Evolutionary conservation across 2,888 invertebrate genomes (phyloP), one percentile per base, ranked within the genome.

Genomic region (Zele albiditarsus): DNA sequence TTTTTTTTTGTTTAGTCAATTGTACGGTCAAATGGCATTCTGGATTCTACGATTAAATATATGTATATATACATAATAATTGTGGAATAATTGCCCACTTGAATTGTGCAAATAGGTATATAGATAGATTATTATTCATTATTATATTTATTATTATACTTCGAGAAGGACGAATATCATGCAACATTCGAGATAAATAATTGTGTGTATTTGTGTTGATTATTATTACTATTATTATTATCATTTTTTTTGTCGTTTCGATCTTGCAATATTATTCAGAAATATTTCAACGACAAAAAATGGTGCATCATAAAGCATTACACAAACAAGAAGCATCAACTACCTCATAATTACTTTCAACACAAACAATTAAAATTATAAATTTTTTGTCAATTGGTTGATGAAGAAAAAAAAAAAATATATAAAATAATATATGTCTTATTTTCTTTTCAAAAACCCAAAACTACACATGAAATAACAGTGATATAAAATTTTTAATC

Each of bases 11-110:
- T 65, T 65, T 16, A 63, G 71, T 71, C 46, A 65, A 38, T 49
- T 71, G 63, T 31, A 63, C 31, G 42, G 27, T 66, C 49, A 20
- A 20, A 58, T 33, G 73, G 66, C 67, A 73, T 73, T 73, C 67
- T 67, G 73, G 49, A 38, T 46, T 38, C 67, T 60, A 73, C 28
- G 60, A 28, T 68, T 63, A 67, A 67, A 67, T 60, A 60, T 14
- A 63, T 63, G 20, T 63, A 31, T 63, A 31, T 63, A 5, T 63
- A 63, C 33, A 33, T 28, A 23, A 63, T 23, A 20, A 63, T 23
- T 31, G 31, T 62, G n/a, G 8, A 28, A 14, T 28, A 60, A 27
- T 60, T 60, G 25, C n/a, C 3, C 62, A 33, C 16, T 31, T 31
- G 1, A 63, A 12, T n/a, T 63, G 33, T 33, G 33, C 31, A 31